These are phyloP conservation scores for Drosophila malerkotliana DNA, from an alignment of 1,140 invertebrate species.

Conservation along the genomic window DNA sequence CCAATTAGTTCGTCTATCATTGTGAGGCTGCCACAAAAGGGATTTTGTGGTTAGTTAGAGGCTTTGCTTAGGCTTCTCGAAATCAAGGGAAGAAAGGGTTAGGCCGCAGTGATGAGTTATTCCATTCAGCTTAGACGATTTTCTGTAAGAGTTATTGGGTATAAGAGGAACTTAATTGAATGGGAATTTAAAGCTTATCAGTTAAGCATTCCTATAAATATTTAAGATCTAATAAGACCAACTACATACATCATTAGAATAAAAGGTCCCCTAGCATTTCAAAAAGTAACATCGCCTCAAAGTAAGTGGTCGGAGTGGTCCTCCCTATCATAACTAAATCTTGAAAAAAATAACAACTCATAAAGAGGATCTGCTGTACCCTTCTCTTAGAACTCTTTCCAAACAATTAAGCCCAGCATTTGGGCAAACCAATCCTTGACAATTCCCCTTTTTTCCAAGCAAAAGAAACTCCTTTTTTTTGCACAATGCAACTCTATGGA, in stretches of 20 bases:
- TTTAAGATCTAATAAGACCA: background rate
- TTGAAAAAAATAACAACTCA: conserved; percentile 38
- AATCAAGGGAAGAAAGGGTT: conserved; percentile 18
- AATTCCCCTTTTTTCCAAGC: conserved; percentile 22
- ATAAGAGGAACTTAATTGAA: background rate
- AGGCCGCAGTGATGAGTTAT: conserved; percentile 21
- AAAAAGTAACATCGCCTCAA: conserved; percentile 5
- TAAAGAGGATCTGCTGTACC: conserved; percentile 20
- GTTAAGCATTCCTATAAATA: background rate
- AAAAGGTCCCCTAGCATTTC: background rate
- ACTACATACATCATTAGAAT: background rate
- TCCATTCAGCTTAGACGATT: conserved; percentile 3
- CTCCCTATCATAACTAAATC: conserved; percentile 16
- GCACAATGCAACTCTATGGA: conserved; percentile 27
- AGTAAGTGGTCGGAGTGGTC: conserved; percentile 4
- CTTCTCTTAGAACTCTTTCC: conserved; percentile 52
- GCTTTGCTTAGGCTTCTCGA: conserved; percentile 36
- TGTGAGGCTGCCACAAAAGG: conserved; percentile 47
- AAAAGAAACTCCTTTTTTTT: conserved; percentile 35
- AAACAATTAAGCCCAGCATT: conserved; percentile 64
- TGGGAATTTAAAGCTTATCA: background rate
- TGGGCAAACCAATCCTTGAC: conserved; percentile 56
- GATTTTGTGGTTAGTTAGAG: conserved; percentile 76
- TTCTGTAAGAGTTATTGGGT: background rate
- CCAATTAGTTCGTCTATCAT: conserved; percentile 68